A percentile compares a stretch with the other conserved stretches of the same genome.
Evolutionary conservation across 2,888 invertebrate species (phyloP).

Genomic region (Cataglyphis cursor): DNA sequence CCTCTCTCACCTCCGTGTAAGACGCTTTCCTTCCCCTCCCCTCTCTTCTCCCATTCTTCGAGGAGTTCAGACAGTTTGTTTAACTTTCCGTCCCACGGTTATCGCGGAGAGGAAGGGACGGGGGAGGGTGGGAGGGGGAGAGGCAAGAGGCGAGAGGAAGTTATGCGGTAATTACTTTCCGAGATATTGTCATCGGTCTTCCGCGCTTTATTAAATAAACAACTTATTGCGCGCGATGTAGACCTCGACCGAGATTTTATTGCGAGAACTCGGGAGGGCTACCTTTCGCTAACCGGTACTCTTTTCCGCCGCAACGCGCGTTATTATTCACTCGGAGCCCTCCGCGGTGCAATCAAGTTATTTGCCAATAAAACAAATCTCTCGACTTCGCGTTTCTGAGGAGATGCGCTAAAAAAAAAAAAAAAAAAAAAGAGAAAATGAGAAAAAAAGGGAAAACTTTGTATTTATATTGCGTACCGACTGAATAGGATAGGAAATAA

Average conservation of each 20-base stretch:
- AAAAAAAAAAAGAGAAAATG: neutral
- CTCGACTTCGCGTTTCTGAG: conserved; percentile 35
- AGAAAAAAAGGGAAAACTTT: conserved; percentile 33
- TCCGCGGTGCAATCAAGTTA: conserved; percentile 62
- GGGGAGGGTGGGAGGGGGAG: neutral
- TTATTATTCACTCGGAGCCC: conserved; percentile 50
- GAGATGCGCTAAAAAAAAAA: conserved; percentile 44
- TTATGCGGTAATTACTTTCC: conserved; percentile 52
- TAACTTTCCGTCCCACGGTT: conserved; percentile 40
- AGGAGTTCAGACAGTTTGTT: conserved; percentile 51
- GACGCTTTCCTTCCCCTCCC: neutral
- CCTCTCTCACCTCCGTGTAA: neutral
- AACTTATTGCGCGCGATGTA: conserved; percentile 41
- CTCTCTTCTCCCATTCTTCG: conserved; percentile 20
- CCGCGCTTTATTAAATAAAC: conserved; percentile 53
- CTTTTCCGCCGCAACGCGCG: conserved; percentile 44
- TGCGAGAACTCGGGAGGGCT: conserved; percentile 28
- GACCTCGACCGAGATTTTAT: conserved; percentile 45
- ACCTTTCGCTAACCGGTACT: conserved; percentile 43
- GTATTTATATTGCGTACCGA: conserved; percentile 59
- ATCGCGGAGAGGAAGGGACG: neutral
- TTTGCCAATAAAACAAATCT: conserved; percentile 41
- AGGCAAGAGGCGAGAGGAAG: conserved; percentile 16
- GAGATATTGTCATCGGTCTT: conserved; percentile 47
- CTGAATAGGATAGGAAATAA: conserved; percentile 52